phyloP scores from a whole-genome alignment of 2,888 invertebrate genomes.

The Nudaria mundana region DNA sequence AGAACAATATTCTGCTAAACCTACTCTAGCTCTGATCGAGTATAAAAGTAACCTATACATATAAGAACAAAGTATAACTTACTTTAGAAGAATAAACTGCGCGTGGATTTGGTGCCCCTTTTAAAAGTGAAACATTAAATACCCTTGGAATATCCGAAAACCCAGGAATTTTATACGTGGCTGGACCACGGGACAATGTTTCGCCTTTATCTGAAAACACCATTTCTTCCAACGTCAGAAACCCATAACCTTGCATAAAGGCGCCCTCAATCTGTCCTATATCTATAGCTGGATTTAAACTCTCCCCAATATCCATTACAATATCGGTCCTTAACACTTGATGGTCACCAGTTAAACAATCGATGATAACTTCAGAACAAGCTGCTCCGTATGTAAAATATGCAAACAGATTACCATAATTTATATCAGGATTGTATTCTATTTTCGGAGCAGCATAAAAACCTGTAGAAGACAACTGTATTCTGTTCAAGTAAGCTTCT shows the following conservation, averaged over 20 bases:
- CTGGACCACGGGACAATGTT: slow-evolving; percentile 88
- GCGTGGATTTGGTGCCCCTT: slow-evolving; percentile 89
- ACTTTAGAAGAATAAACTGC: slow-evolving; percentile 96
- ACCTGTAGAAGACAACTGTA: slow-evolving; percentile 87
- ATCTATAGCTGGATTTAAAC: slow-evolving; percentile 94
- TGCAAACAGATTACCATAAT: slow-evolving; percentile 85
- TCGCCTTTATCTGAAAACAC: slow-evolving; percentile 87
- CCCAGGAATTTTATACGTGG: slow-evolving; percentile 92
- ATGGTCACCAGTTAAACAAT: slow-evolving; percentile 93
- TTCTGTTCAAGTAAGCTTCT: slow-evolving; percentile 85
- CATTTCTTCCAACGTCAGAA: slow-evolving; percentile 91
- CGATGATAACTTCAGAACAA: slow-evolving; percentile 92
- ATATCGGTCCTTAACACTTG: slow-evolving; percentile 90
- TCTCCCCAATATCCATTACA: slow-evolving; percentile 94
- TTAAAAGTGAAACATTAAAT: slow-evolving; percentile 91
- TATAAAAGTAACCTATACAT: too few relatives aligned
- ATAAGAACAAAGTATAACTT: too few relatives aligned
- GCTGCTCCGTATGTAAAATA: slow-evolving; percentile 91
- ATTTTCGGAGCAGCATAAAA: slow-evolving; percentile 86
- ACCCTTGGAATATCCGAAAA: slow-evolving; percentile 90
- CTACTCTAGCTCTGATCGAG: too few relatives aligned
- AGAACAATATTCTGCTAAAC: too few relatives aligned
- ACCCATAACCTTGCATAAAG: slow-evolving; percentile 93
- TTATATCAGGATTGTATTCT: slow-evolving; percentile 82
- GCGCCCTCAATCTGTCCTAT: slow-evolving; percentile 95